Percentiles rank a stretch among this genome's conserved stretches.
These are phyloP conservation scores for Seriola rivoliana DNA, from an alignment of 2,113 vertebrate genomes.

Conservation along the genomic window DNA sequence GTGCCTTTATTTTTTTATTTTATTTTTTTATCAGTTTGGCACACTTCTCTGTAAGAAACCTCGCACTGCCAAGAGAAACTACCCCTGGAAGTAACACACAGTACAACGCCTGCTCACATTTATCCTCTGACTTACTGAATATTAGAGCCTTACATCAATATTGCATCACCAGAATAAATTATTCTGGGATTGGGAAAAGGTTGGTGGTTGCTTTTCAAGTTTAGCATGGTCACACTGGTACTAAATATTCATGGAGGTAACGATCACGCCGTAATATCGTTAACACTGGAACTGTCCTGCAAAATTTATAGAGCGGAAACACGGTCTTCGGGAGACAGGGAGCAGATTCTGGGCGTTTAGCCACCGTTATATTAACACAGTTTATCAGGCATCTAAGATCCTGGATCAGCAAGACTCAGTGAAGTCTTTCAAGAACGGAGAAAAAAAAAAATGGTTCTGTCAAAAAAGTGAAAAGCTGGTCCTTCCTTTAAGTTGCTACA, in stretches of 20 bases:
- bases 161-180: slow-evolving; percentile 14
- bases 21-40: neutral
- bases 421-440: no score
- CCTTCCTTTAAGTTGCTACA: no score
- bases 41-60: neutral
- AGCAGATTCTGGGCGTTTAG: neutral
- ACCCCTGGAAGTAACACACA: neutral
- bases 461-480: no score
- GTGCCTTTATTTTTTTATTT: neutral
- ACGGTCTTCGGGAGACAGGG: neutral
- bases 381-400: neutral
- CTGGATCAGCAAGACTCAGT: neutral
- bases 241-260: slow-evolving; percentile 7
- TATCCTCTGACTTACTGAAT: slow-evolving; percentile 6
- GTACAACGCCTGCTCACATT: neutral
- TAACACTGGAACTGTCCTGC: neutral
- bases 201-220: neutral
- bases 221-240: neutral
- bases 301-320: neutral
- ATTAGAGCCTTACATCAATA: slow-evolving; percentile 29
- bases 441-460: no score
- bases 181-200: neutral
- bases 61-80: neutral
- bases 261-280: neutral
- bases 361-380: slow-evolving; percentile 1